phyloP scores from a whole-genome alignment of 2,888 invertebrate genomes.

The Bedellia somnulentella region DNA sequence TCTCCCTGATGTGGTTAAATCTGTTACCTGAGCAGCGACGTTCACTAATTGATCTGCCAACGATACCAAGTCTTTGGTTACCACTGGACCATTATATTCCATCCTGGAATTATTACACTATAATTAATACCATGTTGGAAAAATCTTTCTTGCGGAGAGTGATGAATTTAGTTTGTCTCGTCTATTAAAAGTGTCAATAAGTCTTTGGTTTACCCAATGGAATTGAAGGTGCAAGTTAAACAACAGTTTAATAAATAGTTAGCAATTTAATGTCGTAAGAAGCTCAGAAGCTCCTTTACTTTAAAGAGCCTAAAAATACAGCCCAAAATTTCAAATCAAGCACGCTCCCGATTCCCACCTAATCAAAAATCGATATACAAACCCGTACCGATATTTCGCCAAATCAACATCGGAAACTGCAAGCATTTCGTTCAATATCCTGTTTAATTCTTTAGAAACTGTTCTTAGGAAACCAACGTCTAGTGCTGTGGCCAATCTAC shows the following conservation, averaged over 20 bases:
- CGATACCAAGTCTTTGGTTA: conserved; percentile 65
- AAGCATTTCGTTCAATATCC: conserved; percentile 60
- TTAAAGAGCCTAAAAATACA: no score
- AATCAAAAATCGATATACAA: not conserved
- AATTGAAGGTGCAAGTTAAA: no score
- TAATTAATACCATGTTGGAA: no score
- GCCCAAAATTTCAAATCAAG: no score
- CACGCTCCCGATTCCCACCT: not conserved
- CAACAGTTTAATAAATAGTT: no score
- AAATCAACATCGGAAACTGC: conserved; percentile 63
- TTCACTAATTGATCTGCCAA: conserved; percentile 68
- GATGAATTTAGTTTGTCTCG: no score
- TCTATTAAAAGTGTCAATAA: no score
- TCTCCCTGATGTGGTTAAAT: conserved; percentile 70
- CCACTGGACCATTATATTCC: conserved; percentile 64
- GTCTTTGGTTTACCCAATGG: no score
- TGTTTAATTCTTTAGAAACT: conserved; percentile 59
- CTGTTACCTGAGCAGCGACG: conserved; percentile 68
- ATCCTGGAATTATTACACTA: no score
- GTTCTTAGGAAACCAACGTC: conserved; percentile 55
- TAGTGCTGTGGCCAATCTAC: conserved; percentile 52
- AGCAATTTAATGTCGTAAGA: no score
- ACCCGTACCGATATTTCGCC: conserved; percentile 53
- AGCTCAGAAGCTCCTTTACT: no score
- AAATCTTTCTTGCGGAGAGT: no score